Conservation (phyloP, 2,888 invertebrate species). For the Metopia argyrocephala region DNA sequence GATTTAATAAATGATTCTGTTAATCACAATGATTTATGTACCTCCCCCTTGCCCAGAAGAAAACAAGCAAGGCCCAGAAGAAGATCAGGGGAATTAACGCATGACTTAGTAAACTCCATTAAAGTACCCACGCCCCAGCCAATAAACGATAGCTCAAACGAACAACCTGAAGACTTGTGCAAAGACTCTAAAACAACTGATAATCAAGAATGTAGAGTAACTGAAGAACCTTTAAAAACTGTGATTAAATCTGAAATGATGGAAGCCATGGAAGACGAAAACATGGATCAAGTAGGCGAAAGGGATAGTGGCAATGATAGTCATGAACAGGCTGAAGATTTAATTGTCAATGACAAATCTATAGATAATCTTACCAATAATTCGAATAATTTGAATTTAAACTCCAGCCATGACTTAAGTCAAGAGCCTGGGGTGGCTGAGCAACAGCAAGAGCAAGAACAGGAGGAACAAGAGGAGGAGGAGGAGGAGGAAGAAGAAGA, state of each 20-base stretch:
- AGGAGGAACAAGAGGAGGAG: conserved; percentile 66
- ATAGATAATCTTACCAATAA: conserved; percentile 70
- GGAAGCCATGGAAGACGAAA: conserved; percentile 76
- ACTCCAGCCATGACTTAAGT: not conserved
- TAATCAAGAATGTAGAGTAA: conserved; percentile 30
- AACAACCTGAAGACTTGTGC: conserved; percentile 64
- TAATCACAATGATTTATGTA: conserved; percentile 80
- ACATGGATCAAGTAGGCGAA: conserved; percentile 41
- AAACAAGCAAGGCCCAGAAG: conserved; percentile 92
- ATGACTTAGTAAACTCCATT: conserved; percentile 78
- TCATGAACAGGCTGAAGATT: conserved; percentile 62
- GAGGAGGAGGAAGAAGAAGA: conserved; percentile 67
- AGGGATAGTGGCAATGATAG: conserved; percentile 66
- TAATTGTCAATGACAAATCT: conserved; percentile 48
- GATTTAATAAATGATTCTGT: conserved; percentile 71
- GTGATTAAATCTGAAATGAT: conserved; percentile 77
- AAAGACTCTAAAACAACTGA: conserved; percentile 61
- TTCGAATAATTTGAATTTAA: conserved; percentile 31
- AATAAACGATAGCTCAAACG: conserved; percentile 18
- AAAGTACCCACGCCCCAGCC: conserved; percentile 68
- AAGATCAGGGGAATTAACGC: conserved; percentile 85
- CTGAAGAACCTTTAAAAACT: conserved; percentile 70
- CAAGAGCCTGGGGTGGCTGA: not conserved
- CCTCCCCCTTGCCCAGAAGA: conserved; percentile 89
- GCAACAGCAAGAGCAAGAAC: conserved; percentile 54